Evolutionary conservation across 2,888 invertebrate genomes (phyloP), one percentile per base, ranked within the genome.

Genomic region (Chydorus sphaericus): DNA sequence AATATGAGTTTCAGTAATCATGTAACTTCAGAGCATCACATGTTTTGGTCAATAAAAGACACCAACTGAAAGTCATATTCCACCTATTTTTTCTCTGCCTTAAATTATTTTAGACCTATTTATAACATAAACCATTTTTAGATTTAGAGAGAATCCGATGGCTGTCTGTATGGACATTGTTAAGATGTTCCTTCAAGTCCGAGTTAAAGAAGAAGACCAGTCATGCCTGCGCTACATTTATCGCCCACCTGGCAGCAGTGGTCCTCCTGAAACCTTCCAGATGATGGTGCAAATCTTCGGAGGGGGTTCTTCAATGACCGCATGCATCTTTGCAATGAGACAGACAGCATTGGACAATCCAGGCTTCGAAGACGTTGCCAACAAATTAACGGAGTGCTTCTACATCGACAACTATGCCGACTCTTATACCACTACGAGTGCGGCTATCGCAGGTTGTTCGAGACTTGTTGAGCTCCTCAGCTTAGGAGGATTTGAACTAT

Each of bases 391-490:
- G 5, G 28, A 50, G 2, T 30, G 50, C 10, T 59, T 60, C 38
- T 61, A 61, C 37, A 53, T 61, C 11, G 59, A 61, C 28, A 57
- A 61, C 37, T 61, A 57, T 23, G 28, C 56, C 39, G 59, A 60
- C 33, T 56, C 57, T 16, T 4, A 7, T 8, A 33, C 53, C 29
- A 31, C 37, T 14, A 54, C 14, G 14, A 55, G 55, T 11, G 38
- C 58, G 28, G 59, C 59, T 3, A 52, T 50, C 14, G 44, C 56
- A 37, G 29, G 44, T 7, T 38, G 57, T 3, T n/a, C 14, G 10
- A 26, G 51, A 3, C 37, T 61, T 6, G 48, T 20, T 20, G 48
- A 54, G 10, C 31, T 61, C 10, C 52, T 59, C 31, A 4, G 14
- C 4, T 36, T 49, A 20, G 60, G 60, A 1, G 58, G 58, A 14